A percentile compares a stretch with the other conserved stretches of the same genome.
Evolutionary conservation across 2,113 vertebrate genomes (phyloP).

Genomic region (Typhlomys cinereus): DNA sequence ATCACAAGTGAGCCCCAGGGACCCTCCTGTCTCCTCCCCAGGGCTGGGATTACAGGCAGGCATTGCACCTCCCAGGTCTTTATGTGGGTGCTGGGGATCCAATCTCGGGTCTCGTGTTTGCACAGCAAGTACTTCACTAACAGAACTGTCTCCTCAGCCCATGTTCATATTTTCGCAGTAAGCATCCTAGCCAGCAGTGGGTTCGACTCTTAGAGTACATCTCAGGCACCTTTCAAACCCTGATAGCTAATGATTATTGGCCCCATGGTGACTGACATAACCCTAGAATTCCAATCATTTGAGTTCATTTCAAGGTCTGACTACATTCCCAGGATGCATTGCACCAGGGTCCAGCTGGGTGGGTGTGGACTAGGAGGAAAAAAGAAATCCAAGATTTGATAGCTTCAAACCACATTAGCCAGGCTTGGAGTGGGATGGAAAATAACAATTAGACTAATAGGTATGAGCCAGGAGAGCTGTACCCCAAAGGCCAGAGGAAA

Average conservation of each 20-base stretch:
- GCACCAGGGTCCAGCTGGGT: not conserved
- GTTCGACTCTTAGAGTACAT: not conserved
- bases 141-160: too few species aligned
- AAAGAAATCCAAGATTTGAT: not conserved
- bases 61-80: too few species aligned
- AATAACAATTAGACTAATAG: not conserved
- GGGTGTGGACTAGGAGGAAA: not conserved
- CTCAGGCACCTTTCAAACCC: not conserved
- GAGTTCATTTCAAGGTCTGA: not conserved
- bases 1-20: too few species aligned
- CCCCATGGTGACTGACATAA: not conserved
- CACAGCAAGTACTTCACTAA: too few species aligned
- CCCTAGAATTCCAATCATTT: not conserved
- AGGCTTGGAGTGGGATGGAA: not conserved
- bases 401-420: not conserved
- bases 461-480: not conserved
- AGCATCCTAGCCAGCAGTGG: not conserved
- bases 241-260: rapidly evolving
- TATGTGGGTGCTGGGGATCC: too few species aligned
- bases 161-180: not conserved
- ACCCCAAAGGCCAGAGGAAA: not conserved
- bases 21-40: too few species aligned
- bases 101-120: too few species aligned
- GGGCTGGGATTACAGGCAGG: too few species aligned
- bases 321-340: rapidly evolving